A percentile compares a stretch with the other conserved stretches of the same genome.
Conservation (phyloP, 2,113 vertebrate genomes). For the Pongo pygmaeus region DNA sequence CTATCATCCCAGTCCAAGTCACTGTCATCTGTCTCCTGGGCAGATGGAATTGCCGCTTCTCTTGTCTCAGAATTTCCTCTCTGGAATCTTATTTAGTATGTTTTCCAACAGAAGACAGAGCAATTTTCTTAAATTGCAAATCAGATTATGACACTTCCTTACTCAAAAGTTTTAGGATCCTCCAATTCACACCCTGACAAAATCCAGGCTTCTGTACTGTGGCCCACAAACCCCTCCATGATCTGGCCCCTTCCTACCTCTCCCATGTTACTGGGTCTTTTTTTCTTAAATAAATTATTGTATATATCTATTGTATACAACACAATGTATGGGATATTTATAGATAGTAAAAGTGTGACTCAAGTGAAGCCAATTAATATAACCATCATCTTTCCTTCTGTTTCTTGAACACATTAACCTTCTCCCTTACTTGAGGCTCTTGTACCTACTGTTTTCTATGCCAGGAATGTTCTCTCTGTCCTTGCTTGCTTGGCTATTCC, state of each 20-base stretch:
- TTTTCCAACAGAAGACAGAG: background rate
- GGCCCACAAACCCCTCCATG: background rate
- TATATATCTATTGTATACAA: background rate
- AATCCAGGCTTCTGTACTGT: background rate
- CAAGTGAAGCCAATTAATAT: background rate
- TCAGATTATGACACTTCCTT: background rate
- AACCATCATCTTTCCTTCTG: background rate
- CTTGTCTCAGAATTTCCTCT: background rate
- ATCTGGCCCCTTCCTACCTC: background rate
- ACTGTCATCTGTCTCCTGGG: background rate
- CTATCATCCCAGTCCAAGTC: background rate
- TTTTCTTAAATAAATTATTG: background rate
- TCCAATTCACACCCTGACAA: background rate
- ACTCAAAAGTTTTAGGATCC: background rate
- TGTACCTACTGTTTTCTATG: background rate
- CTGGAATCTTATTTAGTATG: background rate
- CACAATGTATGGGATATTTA: background rate
- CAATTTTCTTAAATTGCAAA: background rate
- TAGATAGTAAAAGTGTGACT: background rate
- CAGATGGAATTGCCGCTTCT: background rate
- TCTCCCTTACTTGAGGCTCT: background rate
- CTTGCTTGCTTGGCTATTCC: background rate
- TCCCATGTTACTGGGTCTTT: background rate
- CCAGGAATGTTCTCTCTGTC: background rate
- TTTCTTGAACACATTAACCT: background rate